Evolutionary conservation across 2,113 vertebrate species (phyloP).

Genomic region (Chionodraco myersi): DNA sequence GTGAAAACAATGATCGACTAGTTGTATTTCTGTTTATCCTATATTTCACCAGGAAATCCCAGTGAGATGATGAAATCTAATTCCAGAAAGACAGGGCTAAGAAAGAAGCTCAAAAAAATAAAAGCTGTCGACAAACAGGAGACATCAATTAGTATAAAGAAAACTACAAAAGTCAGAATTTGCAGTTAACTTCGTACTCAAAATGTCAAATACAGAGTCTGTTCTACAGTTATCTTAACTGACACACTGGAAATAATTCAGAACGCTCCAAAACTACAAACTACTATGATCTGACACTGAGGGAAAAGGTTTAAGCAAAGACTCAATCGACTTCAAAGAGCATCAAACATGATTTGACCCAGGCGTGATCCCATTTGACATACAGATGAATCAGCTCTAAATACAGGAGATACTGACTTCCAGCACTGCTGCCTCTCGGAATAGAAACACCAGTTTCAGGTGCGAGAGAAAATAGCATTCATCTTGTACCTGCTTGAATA

Average conservation of each 20-base stretch:
- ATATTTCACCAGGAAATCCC: slow-evolving; percentile 31
- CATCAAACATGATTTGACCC: slow-evolving; percentile 66
- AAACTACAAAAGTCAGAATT: slow-evolving; percentile 52
- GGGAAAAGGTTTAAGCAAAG: slow-evolving; percentile 58
- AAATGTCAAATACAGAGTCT: slow-evolving; percentile 64
- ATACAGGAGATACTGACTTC: slow-evolving; percentile 46
- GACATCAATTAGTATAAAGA: slow-evolving; percentile 42
- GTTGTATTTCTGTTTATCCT: neutral
- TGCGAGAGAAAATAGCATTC: slow-evolving; percentile 54
- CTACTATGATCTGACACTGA: slow-evolving; percentile 45
- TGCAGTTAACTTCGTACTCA: slow-evolving; percentile 59
- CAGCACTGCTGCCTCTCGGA: slow-evolving; percentile 36
- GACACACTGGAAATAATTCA: slow-evolving; percentile 55
- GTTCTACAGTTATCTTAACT: slow-evolving; percentile 55
- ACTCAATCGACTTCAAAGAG: slow-evolving; percentile 64
- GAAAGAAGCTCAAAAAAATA: slow-evolving; percentile 35
- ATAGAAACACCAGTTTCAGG: slow-evolving; percentile 59
- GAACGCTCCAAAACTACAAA: slow-evolving; percentile 49
- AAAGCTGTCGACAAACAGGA: slow-evolving; percentile 43
- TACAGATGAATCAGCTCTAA: slow-evolving; percentile 66
- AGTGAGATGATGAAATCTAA: slow-evolving; percentile 7
- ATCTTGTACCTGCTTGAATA: slow-evolving; percentile 56
- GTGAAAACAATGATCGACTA: neutral
- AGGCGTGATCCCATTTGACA: slow-evolving; percentile 64
- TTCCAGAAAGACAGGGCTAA: slow-evolving; percentile 8